Percentiles rank a stretch among this genome's conserved stretches.
Evolutionary conservation across 1,140 invertebrate species (phyloP).

Genomic region (Neodiprion lecontei): DNA sequence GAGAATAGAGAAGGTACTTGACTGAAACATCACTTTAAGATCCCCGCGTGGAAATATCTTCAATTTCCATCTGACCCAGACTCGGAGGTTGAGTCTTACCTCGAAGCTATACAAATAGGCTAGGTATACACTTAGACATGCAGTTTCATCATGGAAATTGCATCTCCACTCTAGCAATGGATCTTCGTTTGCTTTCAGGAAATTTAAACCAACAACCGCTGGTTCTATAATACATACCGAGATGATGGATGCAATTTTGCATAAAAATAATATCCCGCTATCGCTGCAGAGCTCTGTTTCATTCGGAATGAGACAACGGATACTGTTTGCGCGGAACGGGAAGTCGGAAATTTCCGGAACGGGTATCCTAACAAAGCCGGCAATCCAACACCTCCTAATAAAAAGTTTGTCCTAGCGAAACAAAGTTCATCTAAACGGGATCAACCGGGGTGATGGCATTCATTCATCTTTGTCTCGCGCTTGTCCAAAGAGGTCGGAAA

Average conservation of each 20-base stretch:
- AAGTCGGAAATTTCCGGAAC: neutral
- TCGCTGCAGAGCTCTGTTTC: neutral
- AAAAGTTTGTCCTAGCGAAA: neutral
- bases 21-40: too few relatives aligned
- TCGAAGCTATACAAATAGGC: neutral
- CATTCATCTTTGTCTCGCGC: neutral
- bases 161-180: neutral
- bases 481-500: neutral
- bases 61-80: too few relatives aligned
- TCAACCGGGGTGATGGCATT: neutral
- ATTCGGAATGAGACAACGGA: too few relatives aligned
- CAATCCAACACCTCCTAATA: neutral
- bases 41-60: too few relatives aligned
- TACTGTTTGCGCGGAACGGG: neutral
- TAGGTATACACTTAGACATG: neutral
- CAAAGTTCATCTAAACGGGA: constrained; percentile 5
- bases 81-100: neutral
- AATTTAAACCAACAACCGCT: neutral
- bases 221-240: neutral
- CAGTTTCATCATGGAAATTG: neutral
- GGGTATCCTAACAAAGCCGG: neutral
- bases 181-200: neutral
- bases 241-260: neutral
- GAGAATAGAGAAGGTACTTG: too few relatives aligned
- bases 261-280: neutral